Base-by-base conservation (phyloP, 2,113 vertebrate genomes). In the Lonchura striata region DNA sequence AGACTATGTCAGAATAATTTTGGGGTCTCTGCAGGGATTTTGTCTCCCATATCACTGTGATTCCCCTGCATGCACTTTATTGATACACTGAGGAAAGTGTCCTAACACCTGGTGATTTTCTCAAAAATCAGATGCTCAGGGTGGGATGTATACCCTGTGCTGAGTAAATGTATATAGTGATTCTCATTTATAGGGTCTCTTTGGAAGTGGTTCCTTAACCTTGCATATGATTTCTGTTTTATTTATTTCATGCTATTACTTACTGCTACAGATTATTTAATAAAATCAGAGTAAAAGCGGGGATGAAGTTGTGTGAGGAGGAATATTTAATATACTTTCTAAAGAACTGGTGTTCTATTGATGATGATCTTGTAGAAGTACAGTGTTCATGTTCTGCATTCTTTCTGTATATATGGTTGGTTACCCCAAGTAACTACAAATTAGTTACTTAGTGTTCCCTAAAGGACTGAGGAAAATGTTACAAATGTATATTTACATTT, bases 31-130 rank as follows among this genome's bases (percentile, higher is more conserved):
- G 33, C 30, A 79, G 30, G 21, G 24, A 56, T 91, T 91, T 79
- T 53, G 18, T 86, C 33, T 79, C 21, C 21, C 4, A 0, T 52
- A 56, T 75, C 9, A 7, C n/a, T 0, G 0, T 28, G 10, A 66
- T 70, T 49, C 27, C 19, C 56, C 61, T 82, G n/a, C 79, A 69
- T 35, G 16, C 3, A 3, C 10, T 89, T 78, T 24, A 42, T 60
- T 88, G 35, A 13, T 82, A 44, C 27, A 49, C 12, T 19, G 57
- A 68, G 25, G 35, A 91, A 81, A 35, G 11, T 41, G 19, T 63
- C 37, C 35, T 76, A 37, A 57, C 65, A 42, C 24, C 9, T 77
- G 33, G 19, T 49, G 13, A 31, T 21, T 39, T 87, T 64, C 27
- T 79, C 30, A 72, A n/a, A 92, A 72, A 65, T 57, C 3, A 46